Evolutionary conservation across 2,797 vertebrate genomes (phyloP), one percentile per base, ranked within the genome.

Genomic region (Gymnothorax reevesii): DNA sequence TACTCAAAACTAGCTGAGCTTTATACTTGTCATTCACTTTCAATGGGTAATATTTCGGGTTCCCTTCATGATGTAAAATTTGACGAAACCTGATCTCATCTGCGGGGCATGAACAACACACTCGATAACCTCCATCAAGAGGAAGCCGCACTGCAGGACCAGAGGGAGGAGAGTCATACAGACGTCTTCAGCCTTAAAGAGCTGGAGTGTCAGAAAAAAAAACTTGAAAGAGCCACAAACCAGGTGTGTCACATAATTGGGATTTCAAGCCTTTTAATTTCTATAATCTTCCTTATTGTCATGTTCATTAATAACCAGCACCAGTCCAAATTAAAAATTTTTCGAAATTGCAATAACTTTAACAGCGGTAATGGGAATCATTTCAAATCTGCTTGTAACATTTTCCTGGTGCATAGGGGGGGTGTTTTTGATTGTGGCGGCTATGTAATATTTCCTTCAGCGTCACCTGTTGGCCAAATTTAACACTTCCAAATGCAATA

Each of bases 161-260:
- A 93, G 87, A 91, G 90, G 66, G 86, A 92, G 84, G 90, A 94
- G 88, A 95, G 94, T 88, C 57, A 94, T 91, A 87, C 86, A 86
- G 15, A 87, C 25, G 33, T 90, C 88, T 60, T 90, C 82, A 93
- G 95, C 88, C 89, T 97, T 89, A 94, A 87, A 92, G 94, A 95
- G 6, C 91, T 91, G 52, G 93, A 95, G 59, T 91, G 95, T 54
- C 96, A 96, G 91, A 95, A 94, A 87, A 90, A 90, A 55, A 97
- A 96, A 87, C 89, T 96, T 62, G 88, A 94, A 33, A 92, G 96
- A 89, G 94, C 92, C 85, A 89, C 86, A 55, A 96, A 95, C 89
- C 96, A 96, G 95, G 96, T 97, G 59, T 88, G 93, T 94, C 69
- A 33, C 13, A 33, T 73, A 10, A 73, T 27, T 42, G 13, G 3